These are phyloP conservation scores for Propithecus coquereli DNA, from an alignment of 2,113 vertebrate genomes.

Conservation along the genomic window DNA sequence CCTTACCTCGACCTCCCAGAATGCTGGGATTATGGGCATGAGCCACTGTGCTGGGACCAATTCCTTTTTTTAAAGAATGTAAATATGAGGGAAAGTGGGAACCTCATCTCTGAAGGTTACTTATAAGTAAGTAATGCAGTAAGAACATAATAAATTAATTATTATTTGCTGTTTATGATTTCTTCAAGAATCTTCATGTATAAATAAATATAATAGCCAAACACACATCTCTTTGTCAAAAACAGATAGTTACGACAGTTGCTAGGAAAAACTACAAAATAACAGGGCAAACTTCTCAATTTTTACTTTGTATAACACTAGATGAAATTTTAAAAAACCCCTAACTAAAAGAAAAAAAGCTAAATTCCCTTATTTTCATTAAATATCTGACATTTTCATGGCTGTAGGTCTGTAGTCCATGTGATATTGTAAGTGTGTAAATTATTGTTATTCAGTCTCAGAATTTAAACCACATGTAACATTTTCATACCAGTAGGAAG, in stretches of 20 bases:
- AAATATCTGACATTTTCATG: constrained; percentile 18
- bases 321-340: not conserved
- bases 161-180: not conserved
- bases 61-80: not conserved
- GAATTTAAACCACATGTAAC: constrained; percentile 16
- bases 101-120: not conserved
- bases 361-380: not conserved
- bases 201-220: not conserved
- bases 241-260: not conserved
- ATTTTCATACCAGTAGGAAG: constrained; percentile 18
- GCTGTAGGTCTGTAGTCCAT: not conserved
- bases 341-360: constrained; percentile 13
- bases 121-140: not conserved
- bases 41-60: too few relatives aligned
- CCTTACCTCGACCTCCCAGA: too few relatives aligned
- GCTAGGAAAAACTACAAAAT: constrained; percentile 29
- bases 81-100: not conserved
- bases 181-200: not conserved
- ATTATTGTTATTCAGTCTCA: constrained; percentile 3
- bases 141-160: not conserved
- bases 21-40: too few relatives aligned
- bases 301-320: not conserved
- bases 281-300: not conserved
- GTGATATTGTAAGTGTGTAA: not conserved
- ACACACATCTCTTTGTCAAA: not conserved